Conservation (phyloP, 2,113 vertebrate species). For the Terrapene triunguis region DNA sequence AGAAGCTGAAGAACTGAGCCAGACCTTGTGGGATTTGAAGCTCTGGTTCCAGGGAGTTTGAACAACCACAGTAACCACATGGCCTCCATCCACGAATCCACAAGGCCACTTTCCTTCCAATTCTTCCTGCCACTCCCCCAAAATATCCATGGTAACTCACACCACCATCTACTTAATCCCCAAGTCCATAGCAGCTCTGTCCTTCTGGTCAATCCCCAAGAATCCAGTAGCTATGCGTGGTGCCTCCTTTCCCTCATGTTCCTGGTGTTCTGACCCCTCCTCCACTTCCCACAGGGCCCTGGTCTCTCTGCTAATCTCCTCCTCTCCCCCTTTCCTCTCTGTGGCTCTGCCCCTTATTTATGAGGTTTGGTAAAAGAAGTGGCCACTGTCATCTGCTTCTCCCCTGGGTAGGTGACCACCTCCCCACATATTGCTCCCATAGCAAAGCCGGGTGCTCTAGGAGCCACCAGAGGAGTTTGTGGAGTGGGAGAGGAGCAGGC, state of each 20-base stretch:
- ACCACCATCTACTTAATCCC: background rate
- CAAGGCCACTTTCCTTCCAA: background rate
- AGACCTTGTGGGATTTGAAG: background rate
- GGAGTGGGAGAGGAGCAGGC: background rate
- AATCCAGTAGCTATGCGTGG: background rate
- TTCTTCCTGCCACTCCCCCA: background rate
- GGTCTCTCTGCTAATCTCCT: background rate
- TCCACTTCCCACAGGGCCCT: background rate
- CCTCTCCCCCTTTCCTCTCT: background rate
- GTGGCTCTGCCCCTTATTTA: background rate
- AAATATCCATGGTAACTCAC: background rate
- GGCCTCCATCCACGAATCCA: background rate
- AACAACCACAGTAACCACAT: background rate
- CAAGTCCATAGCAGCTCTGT: background rate
- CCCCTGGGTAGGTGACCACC: too few species aligned
- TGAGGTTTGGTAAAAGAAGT: background rate
- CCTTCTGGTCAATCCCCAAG: background rate
- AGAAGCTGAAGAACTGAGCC: background rate
- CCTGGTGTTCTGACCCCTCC: background rate
- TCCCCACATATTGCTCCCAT: background rate
- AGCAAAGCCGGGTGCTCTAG: background rate
- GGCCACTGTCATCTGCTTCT: background rate
- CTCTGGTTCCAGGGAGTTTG: background rate
- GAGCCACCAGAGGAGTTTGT: background rate
- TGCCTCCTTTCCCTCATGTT: background rate